Base-by-base conservation (phyloP, 1,140 invertebrate genomes). In the Tetragnatha versicolor region DNA sequence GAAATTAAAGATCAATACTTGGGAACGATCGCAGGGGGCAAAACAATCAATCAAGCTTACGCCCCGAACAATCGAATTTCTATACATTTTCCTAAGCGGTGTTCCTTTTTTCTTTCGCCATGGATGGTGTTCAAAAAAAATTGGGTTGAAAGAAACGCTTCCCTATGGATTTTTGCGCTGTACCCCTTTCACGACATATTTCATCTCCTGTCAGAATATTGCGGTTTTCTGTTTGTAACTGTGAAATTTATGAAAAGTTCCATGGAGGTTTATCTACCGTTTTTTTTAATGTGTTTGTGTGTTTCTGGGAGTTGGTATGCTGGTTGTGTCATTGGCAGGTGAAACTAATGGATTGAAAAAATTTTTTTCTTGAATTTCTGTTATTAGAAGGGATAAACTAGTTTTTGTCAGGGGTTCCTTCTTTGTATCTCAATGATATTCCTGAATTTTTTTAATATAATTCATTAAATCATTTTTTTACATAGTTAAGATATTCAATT, bases 41-140 rank as follows among this genome's bases (percentile, higher is more conserved):
- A 75, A 75, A 60, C 72, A 63, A 75, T 75, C 72, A 61, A 75
- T 75, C 72, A 75, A 63, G 58, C 58, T 75, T 75, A 75, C 72
- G 72, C 55, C 58, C 69, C 53, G 25, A 61, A 75, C 72, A 75
- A 75, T 75, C 72, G 72, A 63, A 75, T 75, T 75, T 63, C 72
- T 75, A 75, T 75, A 75, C 68, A 53, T 63, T 63, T 75, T 45
- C 72, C 55, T 75, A 75, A 75, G 72, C 72, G 72, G 25, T 27
- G 14, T 27, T 22, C 47, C 22, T 72, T 73, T 73, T 69, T 47
- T 31, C 17, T 31, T 35, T 9, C 39, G 27, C 55, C 49, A 35
- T 55, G 68, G 45, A 33, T 29, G 22, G 45, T 55, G 31, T 22
- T 37, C 69, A 60, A 45, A 60, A 60, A 60, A 45, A 60, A 29